Conservation (phyloP, 2,797 vertebrate species). For the Semaprochilodus insignis region DNA sequence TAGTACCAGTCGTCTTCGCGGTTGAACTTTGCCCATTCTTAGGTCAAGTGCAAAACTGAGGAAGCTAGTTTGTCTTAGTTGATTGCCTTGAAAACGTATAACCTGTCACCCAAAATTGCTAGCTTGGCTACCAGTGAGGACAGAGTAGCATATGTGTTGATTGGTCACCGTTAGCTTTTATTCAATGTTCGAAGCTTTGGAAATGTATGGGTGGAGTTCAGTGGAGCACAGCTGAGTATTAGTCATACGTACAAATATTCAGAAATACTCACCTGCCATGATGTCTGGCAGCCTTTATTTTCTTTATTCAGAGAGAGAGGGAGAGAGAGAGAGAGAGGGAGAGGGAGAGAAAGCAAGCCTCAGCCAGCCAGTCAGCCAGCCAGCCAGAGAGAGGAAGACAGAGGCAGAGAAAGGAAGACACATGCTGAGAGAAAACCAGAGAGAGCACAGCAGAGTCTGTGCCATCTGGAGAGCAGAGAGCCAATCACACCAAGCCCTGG, state of each 20-base stretch:
- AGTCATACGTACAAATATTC: constrained; percentile 7
- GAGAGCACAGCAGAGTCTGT: constrained; percentile 42
- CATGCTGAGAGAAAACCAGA: constrained; percentile 52
- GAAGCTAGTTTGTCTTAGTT: too few species aligned
- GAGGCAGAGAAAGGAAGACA: constrained; percentile 57
- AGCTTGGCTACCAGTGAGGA: background rate
- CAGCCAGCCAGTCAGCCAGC: constrained; percentile 6
- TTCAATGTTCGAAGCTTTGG: background rate
- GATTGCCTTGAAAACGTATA: background rate
- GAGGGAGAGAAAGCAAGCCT: constrained; percentile 12
- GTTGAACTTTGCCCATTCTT: too few species aligned
- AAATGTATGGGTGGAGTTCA: constrained; percentile 14
- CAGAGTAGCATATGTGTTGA: background rate
- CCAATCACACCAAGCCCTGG: constrained; percentile 37
- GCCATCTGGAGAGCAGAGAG: constrained; percentile 54
- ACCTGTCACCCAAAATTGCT: background rate
- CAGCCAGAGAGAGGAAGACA: constrained; percentile 50
- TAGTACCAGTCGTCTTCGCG: too few species aligned
- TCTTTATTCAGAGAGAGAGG: constrained; percentile 5
- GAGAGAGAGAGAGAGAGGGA: background rate
- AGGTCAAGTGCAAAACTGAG: too few species aligned
- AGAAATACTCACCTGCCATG: constrained; percentile 29
- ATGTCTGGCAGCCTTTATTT: constrained; percentile 41
- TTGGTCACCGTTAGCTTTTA: background rate
- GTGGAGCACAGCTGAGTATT: background rate